Conservation (phyloP, 2,113 vertebrate species). For the Pica pica region DNA sequence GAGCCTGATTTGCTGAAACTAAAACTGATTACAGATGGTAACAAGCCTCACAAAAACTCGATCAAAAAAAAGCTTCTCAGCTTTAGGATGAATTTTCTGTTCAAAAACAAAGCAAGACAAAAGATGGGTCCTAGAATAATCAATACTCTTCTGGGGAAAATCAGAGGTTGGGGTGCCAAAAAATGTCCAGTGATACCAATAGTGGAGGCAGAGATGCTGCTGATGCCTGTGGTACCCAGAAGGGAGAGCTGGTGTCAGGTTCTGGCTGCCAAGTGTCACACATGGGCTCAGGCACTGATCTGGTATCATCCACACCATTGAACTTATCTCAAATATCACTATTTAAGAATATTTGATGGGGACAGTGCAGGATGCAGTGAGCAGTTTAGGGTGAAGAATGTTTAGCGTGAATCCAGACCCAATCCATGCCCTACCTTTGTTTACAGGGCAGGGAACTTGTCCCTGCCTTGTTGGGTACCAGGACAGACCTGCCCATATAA, state of each 20-base stretch:
- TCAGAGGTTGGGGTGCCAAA: neutral
- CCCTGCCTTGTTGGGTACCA: neutral
- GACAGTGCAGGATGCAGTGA: neutral
- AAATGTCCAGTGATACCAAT: neutral
- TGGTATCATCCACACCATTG: accelerated
- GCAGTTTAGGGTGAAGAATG: neutral
- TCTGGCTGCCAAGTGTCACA: neutral
- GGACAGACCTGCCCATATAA: neutral
- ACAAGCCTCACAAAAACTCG: neutral
- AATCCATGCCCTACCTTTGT: neutral
- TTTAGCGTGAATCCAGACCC: neutral
- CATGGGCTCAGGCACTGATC: neutral
- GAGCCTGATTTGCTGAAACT: neutral
- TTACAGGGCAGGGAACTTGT: neutral
- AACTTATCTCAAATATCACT: neutral
- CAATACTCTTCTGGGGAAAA: neutral
- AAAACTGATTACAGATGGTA: neutral
- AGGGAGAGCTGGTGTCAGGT: neutral
- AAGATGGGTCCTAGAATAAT: neutral
- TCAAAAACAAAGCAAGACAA: neutral
- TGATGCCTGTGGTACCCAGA: neutral
- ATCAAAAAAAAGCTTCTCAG: neutral
- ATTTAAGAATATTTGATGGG: neutral
- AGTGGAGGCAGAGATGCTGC: neutral
- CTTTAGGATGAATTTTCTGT: neutral